Evolutionary conservation across 1,140 invertebrate genomes (phyloP), one percentile per base, ranked within the genome.

Genomic region (Ditylenchus dipsaci): DNA sequence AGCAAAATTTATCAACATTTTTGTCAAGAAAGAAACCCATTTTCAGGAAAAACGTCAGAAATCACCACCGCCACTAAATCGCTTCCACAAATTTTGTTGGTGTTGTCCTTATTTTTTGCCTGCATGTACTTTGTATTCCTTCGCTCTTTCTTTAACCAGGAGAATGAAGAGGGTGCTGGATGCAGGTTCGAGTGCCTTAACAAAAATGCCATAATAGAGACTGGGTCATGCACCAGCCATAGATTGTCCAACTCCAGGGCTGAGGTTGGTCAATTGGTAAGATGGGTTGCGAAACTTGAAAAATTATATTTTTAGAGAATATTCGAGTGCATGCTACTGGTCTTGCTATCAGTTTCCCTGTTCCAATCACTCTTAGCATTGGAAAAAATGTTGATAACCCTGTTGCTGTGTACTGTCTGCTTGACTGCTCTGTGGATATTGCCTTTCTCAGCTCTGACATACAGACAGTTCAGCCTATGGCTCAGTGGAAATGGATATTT

Each of bases 301-400:
- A 3, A 5, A 56, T 23, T 13, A 13, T 56, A 13, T 56, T 3
- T 56, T 76, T 33, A 78, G 77, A 62, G 72, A 19, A 63, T 81
- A 29, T 81, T 83, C 62, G 80, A 83, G 47, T 73, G 80, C 30
- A 61, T 75, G 29, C 60, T 80, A 11, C 49, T 82, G 23, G 61
- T 80, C n/a, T 63, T 82, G 11, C 60, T 81, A 21, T 76, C 77
- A 5, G 70, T 76, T 30, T 81, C 76, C 53, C 69, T 79, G n/a
- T 82, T 81, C 65, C 72, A 83, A 49, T 82, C 78, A 11, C 56
- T 80, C n/a, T 58, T 80, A 21, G 70, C 79, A 3, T 58, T 79
- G 15, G 82, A 82, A 53, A 80, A 80, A 60, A 67, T 81, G 26
- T 42, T 76, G 23, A 77, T 80, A 45, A 58, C 79, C 17, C 26